A percentile compares a stretch with the other conserved stretches of the same genome.
Conservation (phyloP, 2,888 invertebrate species). For the Phortica okadai region DNA sequence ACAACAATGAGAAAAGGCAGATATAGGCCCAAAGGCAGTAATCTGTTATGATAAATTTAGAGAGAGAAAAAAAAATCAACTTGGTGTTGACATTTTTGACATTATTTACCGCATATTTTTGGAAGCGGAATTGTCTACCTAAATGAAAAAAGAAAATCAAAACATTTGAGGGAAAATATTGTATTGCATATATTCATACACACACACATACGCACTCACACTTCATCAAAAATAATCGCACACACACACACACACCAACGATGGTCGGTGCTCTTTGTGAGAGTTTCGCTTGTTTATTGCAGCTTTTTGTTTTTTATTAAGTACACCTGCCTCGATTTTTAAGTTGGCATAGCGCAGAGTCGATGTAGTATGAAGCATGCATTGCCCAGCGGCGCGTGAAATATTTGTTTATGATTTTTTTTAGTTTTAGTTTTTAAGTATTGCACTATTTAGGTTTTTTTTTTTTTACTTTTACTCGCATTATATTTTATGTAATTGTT, state of each 20-base stretch:
- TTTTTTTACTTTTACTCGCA: neutral
- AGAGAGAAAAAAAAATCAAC: neutral
- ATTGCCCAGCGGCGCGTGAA: constrained; percentile 28
- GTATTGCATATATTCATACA: constrained; percentile 1
- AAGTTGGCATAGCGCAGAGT: neutral
- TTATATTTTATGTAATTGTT: constrained; percentile 34
- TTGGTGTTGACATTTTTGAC: constrained; percentile 26
- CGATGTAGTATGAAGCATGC: neutral
- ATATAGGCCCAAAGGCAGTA: neutral
- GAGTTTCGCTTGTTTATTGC: neutral
- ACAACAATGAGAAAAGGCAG: neutral
- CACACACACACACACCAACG: too few relatives aligned
- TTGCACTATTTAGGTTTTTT: neutral
- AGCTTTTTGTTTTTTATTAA: neutral
- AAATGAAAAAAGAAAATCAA: neutral
- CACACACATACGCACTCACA: neutral
- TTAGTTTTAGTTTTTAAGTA: constrained; percentile 12
- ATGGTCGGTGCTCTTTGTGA: too few relatives aligned
- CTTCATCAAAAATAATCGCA: too few relatives aligned
- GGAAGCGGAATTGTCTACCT: neutral
- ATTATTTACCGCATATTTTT: constrained; percentile 20
- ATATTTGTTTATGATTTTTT: constrained; percentile 12
- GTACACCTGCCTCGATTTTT: neutral
- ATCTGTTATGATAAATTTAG: neutral
- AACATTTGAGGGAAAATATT: neutral